Conservation (phyloP, 1,140 invertebrate species). For the Scaptodrosophila lebanonensis region DNA sequence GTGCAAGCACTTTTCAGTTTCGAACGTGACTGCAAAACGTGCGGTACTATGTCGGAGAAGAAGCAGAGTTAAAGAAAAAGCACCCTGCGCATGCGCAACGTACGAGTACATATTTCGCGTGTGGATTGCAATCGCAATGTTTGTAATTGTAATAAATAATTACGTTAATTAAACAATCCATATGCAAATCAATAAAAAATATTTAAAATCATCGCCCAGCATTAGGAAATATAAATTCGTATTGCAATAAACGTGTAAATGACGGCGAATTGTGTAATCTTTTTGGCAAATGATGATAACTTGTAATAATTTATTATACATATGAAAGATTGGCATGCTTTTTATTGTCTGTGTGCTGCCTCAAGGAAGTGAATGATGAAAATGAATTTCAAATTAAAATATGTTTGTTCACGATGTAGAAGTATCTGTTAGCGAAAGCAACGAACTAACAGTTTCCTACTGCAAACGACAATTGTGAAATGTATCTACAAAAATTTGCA, state of each 20-base stretch:
- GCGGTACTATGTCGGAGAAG: slow-evolving; percentile 34
- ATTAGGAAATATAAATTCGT: slow-evolving; percentile 2
- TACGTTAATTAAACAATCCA: slow-evolving; percentile 40
- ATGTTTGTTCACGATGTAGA: not conserved
- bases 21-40: slow-evolving; percentile 39
- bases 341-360: slow-evolving; percentile 17
- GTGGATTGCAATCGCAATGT: slow-evolving; percentile 38
- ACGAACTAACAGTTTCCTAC: no score
- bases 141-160: slow-evolving; percentile 46
- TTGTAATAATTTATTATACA: slow-evolving; percentile 41
- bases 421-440: no score
- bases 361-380: slow-evolving; percentile 46
- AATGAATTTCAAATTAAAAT: slow-evolving; percentile 29
- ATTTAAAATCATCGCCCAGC: not conserved
- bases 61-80: slow-evolving; percentile 4
- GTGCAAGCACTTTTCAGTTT: slow-evolving; percentile 37
- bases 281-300: slow-evolving; percentile 6
- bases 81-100: slow-evolving; percentile 41
- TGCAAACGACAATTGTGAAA: not conserved
- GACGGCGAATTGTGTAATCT: slow-evolving; percentile 22
- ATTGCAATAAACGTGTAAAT: not conserved
- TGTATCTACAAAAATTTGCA: slow-evolving; percentile 15
- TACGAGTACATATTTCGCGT: not conserved
- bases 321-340: slow-evolving; percentile 16
- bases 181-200: slow-evolving; percentile 11